These are phyloP conservation scores for Nymphalis polychloros DNA, from an alignment of 2,888 invertebrate species.

Conservation along the genomic window DNA sequence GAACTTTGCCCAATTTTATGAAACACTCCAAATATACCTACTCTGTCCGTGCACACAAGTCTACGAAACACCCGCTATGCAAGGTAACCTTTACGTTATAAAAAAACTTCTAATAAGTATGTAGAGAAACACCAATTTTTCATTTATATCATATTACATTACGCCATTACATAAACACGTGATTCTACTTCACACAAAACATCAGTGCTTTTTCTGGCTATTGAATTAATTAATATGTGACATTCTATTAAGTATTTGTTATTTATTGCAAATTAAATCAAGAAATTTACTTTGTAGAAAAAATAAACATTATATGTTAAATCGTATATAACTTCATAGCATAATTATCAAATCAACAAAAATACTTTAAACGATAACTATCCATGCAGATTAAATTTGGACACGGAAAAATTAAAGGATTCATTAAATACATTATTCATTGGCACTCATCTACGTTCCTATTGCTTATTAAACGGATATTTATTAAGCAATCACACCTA, in stretches of 20 bases:
- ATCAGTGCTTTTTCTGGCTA: neutral
- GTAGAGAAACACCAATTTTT: neutral
- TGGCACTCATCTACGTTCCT: conserved; percentile 28
- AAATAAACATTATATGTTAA: too few species aligned
- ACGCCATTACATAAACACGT: neutral
- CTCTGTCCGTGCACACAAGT: conserved; percentile 36
- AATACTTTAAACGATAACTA: neutral
- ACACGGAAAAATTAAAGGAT: neutral
- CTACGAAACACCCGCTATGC: conserved; percentile 18
- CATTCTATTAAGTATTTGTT: too few species aligned
- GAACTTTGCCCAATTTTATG: conserved; percentile 53
- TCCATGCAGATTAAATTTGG: neutral
- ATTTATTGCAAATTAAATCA: neutral
- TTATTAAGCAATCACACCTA: neutral
- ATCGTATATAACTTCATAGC: neutral
- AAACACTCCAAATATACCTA: conserved; percentile 51
- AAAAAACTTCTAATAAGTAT: neutral
- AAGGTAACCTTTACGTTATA: conserved; percentile 22
- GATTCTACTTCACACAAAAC: neutral
- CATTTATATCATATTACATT: neutral
- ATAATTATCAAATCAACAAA: too few species aligned
- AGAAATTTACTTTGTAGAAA: neutral
- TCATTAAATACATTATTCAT: conserved; percentile 15
- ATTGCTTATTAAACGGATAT: conserved; percentile 8
- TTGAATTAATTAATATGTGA: too few species aligned